Evolutionary conservation across 2,888 invertebrate genomes (phyloP), one percentile per base, ranked within the genome.

Genomic region (Synanthedon vespiformis): DNA sequence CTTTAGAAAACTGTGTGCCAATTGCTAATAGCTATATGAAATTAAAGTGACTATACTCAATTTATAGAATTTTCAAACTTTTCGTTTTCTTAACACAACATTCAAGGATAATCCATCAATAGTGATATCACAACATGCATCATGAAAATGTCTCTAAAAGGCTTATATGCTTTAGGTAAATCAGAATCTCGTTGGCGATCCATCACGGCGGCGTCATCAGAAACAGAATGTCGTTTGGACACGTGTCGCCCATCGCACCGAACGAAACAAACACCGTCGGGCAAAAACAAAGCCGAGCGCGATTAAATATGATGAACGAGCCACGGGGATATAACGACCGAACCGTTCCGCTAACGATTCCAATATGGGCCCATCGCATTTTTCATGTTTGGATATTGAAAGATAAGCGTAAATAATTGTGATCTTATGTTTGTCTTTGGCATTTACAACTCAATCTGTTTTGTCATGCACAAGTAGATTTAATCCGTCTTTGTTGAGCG

Each of bases 261-360:
- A 60, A 58, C 65, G 60, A 59, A 64, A 62, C 67, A 63, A 67
- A 52, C 53, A 51, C 51, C 54, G 61, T 54, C 60, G 61, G 63
- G 58, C 65, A 65, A 65, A 74, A 72, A 71, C 70, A 68, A 64
- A 65, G 44, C 60, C 66, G 63, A 62, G 2, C 63, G 69, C 79
- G 81, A 83, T 81, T 79, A 80, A 75, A 77, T 68, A 78, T 81
- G 82, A 84, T 80, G 77, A 70, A 82, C 77, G 80, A 74, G 34
- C 62, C 74, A 64, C 64, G 70, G 72, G 72, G 72, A 57, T 75
- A 74, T 70, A 72, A 75, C 74, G 76, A 72, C 66, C 69, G 66
- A 73, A 72, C 73, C 68, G 74, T 70, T 72, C 70, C 74, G 72
- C 74, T 80, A 80, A 80, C 79, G 79, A 79, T 68, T 67, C 67